Base-by-base conservation (phyloP, 2,113 vertebrate genomes). In the Rana temporaria region DNA sequence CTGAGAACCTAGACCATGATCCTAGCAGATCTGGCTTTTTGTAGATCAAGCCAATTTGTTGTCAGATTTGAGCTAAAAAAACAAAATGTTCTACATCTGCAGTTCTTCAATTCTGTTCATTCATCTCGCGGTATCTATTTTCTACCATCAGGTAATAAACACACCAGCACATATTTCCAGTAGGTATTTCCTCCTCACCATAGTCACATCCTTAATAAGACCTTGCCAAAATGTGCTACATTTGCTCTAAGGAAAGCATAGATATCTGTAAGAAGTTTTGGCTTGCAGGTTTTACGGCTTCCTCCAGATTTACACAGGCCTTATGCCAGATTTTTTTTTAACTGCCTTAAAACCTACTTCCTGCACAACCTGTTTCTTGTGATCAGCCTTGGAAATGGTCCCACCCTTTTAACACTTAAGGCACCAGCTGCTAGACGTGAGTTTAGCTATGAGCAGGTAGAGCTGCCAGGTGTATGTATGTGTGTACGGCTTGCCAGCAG, bases 281-380 rank as follows among this genome's bases (percentile, higher is more conserved):
- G 63, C 52, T 38, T 11, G 14, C 24, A 63, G 38, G 56, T 72
- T 34, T 26, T 81, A 9, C 9, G 22, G 42, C 59, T 65, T 34
- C 80, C 64, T 81, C 11, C 65, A 17, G 19, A 55, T 75, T 59
- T 64, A 75, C 78, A 60, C 24, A 26, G 62, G 75, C 52, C 19
- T 42, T 11, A 60, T 42, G 71, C 71, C 62, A 82, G 75, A 82
- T 75, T 38, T 81, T 64, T 71, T 82, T 63, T 8, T 26, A 42
- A 15, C 16, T n/a, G 26, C 42, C 12, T 67, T 70, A 24, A 70
- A 20, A 0, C 9, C 74, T 0, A 69, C 78, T 84, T 87, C 88
- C 88, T 90, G 87, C 66, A 86, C 78, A 82, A 86, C 87, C 87
- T 84, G 86, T 88, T 85, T 82, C 0, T 18, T 87, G 84, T 67